phyloP scores from a whole-genome alignment of 2,888 invertebrate species.

The Thera obeliscata region DNA sequence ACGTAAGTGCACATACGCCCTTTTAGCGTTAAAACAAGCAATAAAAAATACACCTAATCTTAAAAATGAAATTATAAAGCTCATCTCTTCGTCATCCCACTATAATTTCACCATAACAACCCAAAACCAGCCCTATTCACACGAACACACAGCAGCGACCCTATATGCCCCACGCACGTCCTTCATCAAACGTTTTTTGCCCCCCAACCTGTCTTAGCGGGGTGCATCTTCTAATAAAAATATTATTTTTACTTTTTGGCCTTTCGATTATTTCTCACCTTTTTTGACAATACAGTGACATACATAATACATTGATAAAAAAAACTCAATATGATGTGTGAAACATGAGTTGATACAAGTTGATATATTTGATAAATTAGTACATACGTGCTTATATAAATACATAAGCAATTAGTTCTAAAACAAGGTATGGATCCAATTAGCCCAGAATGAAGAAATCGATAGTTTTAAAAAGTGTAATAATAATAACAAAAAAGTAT shows the following conservation, averaged over 20 bases:
- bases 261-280: neutral
- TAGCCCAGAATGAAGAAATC: too few species aligned
- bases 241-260: slow-evolving; percentile 7
- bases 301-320: too few species aligned
- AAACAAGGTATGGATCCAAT: too few species aligned
- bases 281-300: neutral
- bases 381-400: too few species aligned
- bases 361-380: too few species aligned
- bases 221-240: slow-evolving; percentile 9
- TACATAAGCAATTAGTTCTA: too few species aligned
- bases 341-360: too few species aligned
- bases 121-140: slow-evolving; percentile 8
- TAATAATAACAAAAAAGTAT: too few species aligned
- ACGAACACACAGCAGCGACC: slow-evolving; percentile 3
- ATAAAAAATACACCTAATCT: neutral
- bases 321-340: too few species aligned
- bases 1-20: neutral
- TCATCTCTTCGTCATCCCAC: slow-evolving; percentile 9
- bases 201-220: slow-evolving; percentile 20
- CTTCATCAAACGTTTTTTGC: slow-evolving; percentile 20
- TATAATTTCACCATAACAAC: slow-evolving; percentile 8
- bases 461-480: too few species aligned
- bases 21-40: neutral
- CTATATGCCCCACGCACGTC: slow-evolving; percentile 8
- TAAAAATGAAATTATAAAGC: slow-evolving; percentile 2